Base-by-base conservation (phyloP, 2,113 vertebrate species). In the Urocolius indicus region DNA sequence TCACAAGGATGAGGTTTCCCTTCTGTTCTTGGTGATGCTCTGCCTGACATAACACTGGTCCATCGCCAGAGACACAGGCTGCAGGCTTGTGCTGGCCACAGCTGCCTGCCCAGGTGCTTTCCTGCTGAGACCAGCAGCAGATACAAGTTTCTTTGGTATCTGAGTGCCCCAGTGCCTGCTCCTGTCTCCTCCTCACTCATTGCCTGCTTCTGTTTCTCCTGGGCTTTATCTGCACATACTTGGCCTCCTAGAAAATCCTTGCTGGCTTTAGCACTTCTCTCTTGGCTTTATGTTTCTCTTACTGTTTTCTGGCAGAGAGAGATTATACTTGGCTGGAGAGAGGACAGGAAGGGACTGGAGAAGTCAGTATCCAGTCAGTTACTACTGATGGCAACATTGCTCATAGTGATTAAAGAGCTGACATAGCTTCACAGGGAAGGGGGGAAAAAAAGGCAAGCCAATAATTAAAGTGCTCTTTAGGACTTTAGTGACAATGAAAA, bases 21-120 rank as follows among this genome's bases (percentile, higher is more conserved):
- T 67, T 67, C 54, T 69, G 63, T 15, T 34, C 13, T n/a, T 63
- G 54, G 38, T 16, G 18, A 20, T 65, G 59, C 34, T 71, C 62
- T 82, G 52, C 59, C 38, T 77, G 43, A 57, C 0, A 0, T 23
- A 16, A 9, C 65, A 5, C 59, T n/a, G 69, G 32, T 59, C 71
- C 43, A 4, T 46, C 5, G 5, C 17, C 38, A 9, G 0, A 2
- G 14, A 5, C 11, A 5, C 18, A 20, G 17, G 17, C 52, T 78
- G 54, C 49, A 79, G 32, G 58, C n/a, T 83, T 76, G 10, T 32
- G 51, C 55, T 54, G 27, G n/a, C 46, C 10, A 2, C 2, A 1
- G 3, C 54, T 45, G 57, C 10, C 32, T 65, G 58, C n/a, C 62
- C 36, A 30, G 10, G 6, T 68, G 30, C 46, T 84, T 77, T 84